Percentiles rank a stretch among this genome's conserved stretches.
These are phyloP conservation scores for Mormyrus hasselquistii DNA, from an alignment of 2,797 vertebrate genomes.

Conservation along the genomic window DNA sequence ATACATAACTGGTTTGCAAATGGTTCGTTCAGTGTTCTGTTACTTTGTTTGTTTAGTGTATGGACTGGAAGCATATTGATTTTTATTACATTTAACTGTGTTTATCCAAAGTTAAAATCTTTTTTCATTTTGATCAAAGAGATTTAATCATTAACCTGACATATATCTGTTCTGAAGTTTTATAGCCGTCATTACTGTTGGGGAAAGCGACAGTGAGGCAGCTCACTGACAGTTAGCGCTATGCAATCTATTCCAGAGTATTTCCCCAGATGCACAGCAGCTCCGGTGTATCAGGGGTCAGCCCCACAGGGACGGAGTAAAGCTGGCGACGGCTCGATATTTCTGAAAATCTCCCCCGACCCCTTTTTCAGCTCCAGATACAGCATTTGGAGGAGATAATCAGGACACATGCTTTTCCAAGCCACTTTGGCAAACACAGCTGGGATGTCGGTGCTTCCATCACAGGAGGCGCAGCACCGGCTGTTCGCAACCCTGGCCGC, in stretches of 20 bases:
- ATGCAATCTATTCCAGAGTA: not conserved
- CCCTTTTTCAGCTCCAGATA: not conserved
- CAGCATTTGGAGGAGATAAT: constrained; percentile 1
- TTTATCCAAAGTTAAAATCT: not conserved
- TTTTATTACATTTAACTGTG: not conserved
- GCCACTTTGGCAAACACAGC: not conserved
- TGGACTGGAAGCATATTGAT: not conserved
- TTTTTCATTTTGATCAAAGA: not conserved
- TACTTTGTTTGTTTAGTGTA: not conserved
- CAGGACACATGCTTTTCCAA: not conserved
- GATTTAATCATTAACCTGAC: constrained; percentile 1
- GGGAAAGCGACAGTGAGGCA: not conserved
- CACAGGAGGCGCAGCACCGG: not conserved
- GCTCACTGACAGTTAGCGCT: not conserved
- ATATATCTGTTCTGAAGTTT: not conserved
- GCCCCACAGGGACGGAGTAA: not conserved
- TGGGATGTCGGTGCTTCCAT: not conserved
- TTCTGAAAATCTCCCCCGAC: not conserved
- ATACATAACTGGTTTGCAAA: not conserved
- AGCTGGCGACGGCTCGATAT: not conserved
- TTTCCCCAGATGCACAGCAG: not conserved
- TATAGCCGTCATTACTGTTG: not conserved
- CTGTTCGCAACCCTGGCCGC: not conserved
- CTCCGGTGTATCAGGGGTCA: not conserved
- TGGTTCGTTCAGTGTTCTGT: not conserved